Percentiles rank a stretch among this genome's conserved stretches.
These are phyloP conservation scores for Aptenodytes patagonicus DNA, from an alignment of 2,113 vertebrate species.

Conservation along the genomic window DNA sequence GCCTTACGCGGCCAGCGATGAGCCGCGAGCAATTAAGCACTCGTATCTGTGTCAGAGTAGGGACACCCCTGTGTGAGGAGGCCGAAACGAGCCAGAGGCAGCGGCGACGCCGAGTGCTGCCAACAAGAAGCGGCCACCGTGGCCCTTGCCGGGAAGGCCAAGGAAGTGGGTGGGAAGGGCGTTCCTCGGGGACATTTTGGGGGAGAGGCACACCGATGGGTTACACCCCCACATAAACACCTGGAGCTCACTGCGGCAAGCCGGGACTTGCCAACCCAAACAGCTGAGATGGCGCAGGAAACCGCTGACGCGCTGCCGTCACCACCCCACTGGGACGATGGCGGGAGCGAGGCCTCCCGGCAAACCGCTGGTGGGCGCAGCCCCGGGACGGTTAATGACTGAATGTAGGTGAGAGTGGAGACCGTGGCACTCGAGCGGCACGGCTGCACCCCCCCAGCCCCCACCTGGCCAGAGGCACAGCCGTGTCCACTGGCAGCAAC, in stretches of 20 bases:
- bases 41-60: no score
- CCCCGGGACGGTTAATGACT: rapidly evolving
- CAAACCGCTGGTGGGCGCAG: rapidly evolving
- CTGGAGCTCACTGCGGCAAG: rapidly evolving
- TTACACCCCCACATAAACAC: rapidly evolving
- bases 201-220: background rate
- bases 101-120: rapidly evolving
- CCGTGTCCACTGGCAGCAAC: rapidly evolving
- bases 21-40: no score
- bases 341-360: background rate
- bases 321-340: rapidly evolving
- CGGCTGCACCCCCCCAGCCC: rapidly evolving
- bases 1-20: rapidly evolving
- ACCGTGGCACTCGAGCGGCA: rapidly evolving
- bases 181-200: background rate
- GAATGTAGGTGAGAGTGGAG: background rate
- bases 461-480: background rate
- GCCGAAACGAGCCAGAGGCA: background rate
- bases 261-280: background rate
- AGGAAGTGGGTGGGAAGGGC: background rate
- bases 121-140: rapidly evolving
- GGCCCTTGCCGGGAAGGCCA: background rate
- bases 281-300: rapidly evolving
- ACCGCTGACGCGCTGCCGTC: rapidly evolving
- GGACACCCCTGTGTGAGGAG: background rate